Percentiles rank a stretch among this genome's conserved stretches.
phyloP scores from a whole-genome alignment of 2,797 vertebrate genomes.

The Hydrocynus forskahlii region DNA sequence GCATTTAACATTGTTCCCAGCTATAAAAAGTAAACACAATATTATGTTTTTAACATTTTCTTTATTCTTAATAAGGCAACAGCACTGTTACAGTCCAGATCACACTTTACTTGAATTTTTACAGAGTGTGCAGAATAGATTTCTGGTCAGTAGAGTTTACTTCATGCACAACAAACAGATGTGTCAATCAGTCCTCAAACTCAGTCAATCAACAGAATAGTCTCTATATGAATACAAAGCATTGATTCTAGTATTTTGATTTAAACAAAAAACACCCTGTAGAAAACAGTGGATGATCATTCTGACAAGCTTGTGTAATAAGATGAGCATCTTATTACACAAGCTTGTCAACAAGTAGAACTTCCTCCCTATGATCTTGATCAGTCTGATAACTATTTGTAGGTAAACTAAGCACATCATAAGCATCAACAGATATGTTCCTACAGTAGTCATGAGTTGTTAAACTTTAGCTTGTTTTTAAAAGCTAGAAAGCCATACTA shows the following conservation, averaged over 20 bases:
- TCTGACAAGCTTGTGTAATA: neutral
- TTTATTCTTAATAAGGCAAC: conserved; percentile 76
- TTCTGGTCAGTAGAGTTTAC: neutral
- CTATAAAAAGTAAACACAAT: conserved; percentile 1
- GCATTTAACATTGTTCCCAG: neutral
- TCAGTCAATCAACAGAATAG: neutral
- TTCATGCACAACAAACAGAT: neutral
- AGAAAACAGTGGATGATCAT: neutral
- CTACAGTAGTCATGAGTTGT: neutral
- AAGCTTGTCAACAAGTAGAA: neutral
- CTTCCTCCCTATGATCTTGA: neutral
- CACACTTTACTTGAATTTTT: conserved; percentile 25
- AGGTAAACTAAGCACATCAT: neutral
- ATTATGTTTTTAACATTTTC: conserved; percentile 39
- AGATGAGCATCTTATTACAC: neutral
- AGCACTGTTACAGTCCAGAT: conserved; percentile 52
- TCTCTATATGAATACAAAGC: neutral
- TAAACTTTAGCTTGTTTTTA: neutral
- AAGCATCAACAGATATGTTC: neutral
- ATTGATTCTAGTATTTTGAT: neutral
- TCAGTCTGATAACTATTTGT: neutral
- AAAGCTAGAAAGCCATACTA: neutral
- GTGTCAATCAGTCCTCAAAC: neutral
- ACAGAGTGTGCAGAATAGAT: conserved; percentile 11
- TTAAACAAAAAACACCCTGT: neutral